Evolutionary conservation across 2,113 vertebrate genomes (phyloP).

Genomic region (Bufo bufo): DNA sequence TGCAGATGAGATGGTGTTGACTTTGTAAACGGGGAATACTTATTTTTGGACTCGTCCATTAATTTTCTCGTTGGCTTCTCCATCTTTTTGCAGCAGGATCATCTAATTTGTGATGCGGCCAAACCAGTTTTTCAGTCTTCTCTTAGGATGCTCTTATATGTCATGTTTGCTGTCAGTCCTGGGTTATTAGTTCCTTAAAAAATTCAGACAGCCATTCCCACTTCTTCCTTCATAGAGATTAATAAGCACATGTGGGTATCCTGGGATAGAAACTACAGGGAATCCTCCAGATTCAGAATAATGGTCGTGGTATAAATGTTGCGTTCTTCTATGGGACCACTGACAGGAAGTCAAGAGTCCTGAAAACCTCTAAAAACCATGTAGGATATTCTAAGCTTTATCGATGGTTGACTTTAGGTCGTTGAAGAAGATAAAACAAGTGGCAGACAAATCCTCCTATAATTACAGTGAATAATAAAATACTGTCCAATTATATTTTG

Average conservation of each 20-base stretch:
- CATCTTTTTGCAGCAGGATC: neutral
- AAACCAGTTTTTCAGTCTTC: neutral
- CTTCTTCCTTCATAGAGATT: neutral
- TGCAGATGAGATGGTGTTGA: neutral
- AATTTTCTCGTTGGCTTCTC: neutral
- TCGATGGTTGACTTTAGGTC: neutral
- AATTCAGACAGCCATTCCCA: too few relatives aligned
- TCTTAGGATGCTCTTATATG: neutral
- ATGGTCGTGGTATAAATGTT: neutral
- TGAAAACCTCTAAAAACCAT: neutral
- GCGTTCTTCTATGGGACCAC: neutral
- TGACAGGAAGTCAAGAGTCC: neutral
- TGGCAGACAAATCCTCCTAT: too few relatives aligned
- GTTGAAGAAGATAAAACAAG: neutral
- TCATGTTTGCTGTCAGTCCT: neutral
- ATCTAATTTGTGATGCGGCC: neutral
- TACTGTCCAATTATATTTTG: too few relatives aligned
- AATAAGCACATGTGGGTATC: neutral
- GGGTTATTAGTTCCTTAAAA: neutral
- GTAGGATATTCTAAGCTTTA: neutral
- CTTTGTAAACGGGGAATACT: neutral
- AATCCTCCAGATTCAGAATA: neutral
- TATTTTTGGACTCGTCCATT: neutral
- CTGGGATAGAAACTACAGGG: neutral
- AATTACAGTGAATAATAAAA: too few relatives aligned